Percentiles rank a stretch among this genome's conserved stretches.
Evolutionary conservation across 2,888 invertebrate species (phyloP).

Genomic region (Masnerella sp.): DNA sequence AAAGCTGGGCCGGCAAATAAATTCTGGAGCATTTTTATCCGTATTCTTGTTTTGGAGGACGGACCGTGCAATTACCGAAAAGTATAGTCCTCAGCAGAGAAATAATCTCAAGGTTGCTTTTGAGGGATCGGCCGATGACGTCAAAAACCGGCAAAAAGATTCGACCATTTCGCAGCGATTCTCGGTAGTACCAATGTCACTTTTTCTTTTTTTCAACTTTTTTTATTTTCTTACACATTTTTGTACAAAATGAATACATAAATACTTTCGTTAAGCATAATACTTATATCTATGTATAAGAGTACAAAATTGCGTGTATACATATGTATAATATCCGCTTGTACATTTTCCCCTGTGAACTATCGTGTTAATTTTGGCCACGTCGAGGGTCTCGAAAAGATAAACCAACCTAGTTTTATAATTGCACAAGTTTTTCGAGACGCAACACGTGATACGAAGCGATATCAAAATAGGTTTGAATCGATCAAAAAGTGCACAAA

Average conservation of each 20-base stretch:
- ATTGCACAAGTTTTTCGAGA: conserved; percentile 13
- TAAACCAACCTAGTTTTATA: background rate
- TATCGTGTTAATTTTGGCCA: conserved; percentile 17
- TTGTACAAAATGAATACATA: conserved; percentile 53
- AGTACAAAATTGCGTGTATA: conserved; percentile 53
- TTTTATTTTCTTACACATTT: conserved; percentile 38
- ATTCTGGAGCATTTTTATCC: conserved; percentile 25
- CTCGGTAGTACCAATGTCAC: conserved; percentile 14
- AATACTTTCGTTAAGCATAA: conserved; percentile 37
- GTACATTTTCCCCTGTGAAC: conserved; percentile 21
- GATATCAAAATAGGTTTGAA: conserved; percentile 2
- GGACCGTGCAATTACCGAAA: conserved; percentile 36
- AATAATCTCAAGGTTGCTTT: conserved; percentile 26
- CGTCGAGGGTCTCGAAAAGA: conserved; percentile 10
- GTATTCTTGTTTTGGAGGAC: conserved; percentile 14
- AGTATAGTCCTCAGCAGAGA: conserved; percentile 29
- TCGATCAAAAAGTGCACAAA: conserved; percentile 13
- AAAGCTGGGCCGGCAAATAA: conserved; percentile 16
- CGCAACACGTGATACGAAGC: too few species aligned
- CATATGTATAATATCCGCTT: conserved; percentile 38
- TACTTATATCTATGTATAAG: conserved; percentile 47
- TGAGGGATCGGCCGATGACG: conserved; percentile 4
- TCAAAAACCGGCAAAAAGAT: too few species aligned
- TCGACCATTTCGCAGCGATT: too few species aligned
- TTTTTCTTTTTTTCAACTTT: background rate